phyloP scores from a whole-genome alignment of 2,888 invertebrate species.

The Polietes domitor region DNA sequence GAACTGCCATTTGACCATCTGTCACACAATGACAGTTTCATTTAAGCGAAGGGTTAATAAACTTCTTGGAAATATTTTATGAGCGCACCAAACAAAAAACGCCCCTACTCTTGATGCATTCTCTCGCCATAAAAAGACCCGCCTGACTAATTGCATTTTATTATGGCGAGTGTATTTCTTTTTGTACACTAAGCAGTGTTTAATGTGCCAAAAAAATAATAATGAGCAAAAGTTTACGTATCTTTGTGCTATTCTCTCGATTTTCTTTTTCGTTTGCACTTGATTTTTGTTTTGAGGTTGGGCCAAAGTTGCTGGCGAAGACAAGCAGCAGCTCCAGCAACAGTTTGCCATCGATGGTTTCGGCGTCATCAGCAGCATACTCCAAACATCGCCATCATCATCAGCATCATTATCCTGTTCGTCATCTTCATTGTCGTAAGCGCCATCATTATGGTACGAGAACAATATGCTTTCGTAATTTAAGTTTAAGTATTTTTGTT shows the following conservation, averaged over 20 bases:
- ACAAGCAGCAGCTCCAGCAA: background rate
- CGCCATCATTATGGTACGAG: background rate
- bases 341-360: slow-evolving; percentile 25
- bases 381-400: background rate
- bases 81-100: background rate
- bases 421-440: slow-evolving; percentile 1
- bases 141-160: slow-evolving; percentile 40
- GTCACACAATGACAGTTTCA: slow-evolving; percentile 29
- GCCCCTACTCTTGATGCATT: background rate
- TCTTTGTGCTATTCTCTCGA: background rate
- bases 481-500: slow-evolving; percentile 31
- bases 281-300: slow-evolving; percentile 12
- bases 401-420: background rate
- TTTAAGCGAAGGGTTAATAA: slow-evolving; percentile 36
- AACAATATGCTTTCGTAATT: slow-evolving; percentile 7
- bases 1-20: slow-evolving; percentile 15
- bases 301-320: background rate
- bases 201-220: slow-evolving; percentile 43
- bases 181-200: background rate
- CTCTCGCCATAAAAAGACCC: background rate
- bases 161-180: slow-evolving; percentile 8
- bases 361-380: background rate
- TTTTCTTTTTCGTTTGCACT: slow-evolving; percentile 1
- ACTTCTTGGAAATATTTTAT: background rate
- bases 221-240: slow-evolving; percentile 34